Conservation (phyloP, 1,140 invertebrate genomes). For the Leptonema lineaticorne region DNA sequence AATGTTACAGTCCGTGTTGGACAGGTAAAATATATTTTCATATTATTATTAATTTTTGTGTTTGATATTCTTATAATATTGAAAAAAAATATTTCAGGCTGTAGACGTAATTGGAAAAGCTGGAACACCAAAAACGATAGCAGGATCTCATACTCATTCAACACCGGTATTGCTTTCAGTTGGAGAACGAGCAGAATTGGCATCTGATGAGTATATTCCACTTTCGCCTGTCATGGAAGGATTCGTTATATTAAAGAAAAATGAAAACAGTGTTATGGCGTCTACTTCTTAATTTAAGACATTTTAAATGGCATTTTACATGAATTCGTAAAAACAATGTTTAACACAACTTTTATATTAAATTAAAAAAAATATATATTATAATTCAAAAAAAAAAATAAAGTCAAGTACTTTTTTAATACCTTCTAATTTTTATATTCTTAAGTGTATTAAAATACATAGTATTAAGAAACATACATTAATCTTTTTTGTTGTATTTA, state of each 20-base stretch:
- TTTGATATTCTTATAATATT: constrained; percentile 17
- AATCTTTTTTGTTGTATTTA: too few species aligned
- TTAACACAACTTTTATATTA: too few species aligned
- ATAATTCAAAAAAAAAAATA: too few species aligned
- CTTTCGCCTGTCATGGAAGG: constrained; percentile 98
- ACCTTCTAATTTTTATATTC: too few species aligned
- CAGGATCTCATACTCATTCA: constrained; percentile 99
- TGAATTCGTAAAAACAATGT: too few species aligned
- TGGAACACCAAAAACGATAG: constrained; percentile 99
- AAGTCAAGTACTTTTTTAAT: too few species aligned
- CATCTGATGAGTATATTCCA: constrained; percentile 96
- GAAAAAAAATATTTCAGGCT: constrained; percentile 62
- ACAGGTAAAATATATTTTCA: constrained; percentile 60
- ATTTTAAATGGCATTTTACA: too few species aligned
- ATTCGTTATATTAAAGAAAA: constrained; percentile 97
- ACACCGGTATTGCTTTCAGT: constrained; percentile 96
- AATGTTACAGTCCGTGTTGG: constrained; percentile 97
- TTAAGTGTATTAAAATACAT: too few species aligned
- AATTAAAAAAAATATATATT: too few species aligned
- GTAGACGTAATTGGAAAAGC: constrained; percentile 99
- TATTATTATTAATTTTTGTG: not conserved
- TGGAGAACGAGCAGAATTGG: constrained; percentile 96
- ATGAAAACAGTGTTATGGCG: constrained; percentile 59
- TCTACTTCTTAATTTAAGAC: constrained; percentile 31
- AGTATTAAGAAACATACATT: too few species aligned